Evolutionary conservation across 2,888 invertebrate species (phyloP).

Genomic region (Plebejus melissa): DNA sequence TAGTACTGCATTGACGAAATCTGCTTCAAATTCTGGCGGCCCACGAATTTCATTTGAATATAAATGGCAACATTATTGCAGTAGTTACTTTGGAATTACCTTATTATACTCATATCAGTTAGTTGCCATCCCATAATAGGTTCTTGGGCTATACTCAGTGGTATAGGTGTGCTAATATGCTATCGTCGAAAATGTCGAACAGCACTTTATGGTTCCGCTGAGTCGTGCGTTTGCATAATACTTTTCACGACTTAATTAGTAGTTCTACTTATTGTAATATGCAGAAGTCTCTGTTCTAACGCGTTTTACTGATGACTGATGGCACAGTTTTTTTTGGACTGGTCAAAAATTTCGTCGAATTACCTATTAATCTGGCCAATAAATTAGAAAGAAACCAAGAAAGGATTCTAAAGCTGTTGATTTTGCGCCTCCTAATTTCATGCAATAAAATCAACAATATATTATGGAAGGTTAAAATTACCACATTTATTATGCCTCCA

Average conservation of each 20-base stretch:
- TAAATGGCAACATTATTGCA: conserved; percentile 17
- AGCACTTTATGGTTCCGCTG: too few relatives aligned
- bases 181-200: too few relatives aligned
- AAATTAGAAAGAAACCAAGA: neutral
- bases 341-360: too few relatives aligned
- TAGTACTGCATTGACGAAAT: conserved; percentile 11
- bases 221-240: too few relatives aligned
- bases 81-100: neutral
- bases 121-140: neutral
- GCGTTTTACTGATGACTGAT: too few relatives aligned
- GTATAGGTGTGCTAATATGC: too few relatives aligned
- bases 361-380: neutral
- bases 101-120: neutral
- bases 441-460: neutral
- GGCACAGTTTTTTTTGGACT: too few relatives aligned
- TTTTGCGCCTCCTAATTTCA: neutral
- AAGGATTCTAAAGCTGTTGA: neutral
- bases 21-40: conserved; percentile 3
- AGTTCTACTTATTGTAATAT: too few relatives aligned
- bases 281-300: too few relatives aligned
- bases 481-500: conserved; percentile 7
- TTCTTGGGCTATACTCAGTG: neutral
- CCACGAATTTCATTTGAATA: conserved; percentile 6
- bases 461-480: conserved; percentile 2
- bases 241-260: too few relatives aligned